Evolutionary conservation across 2,797 vertebrate species (phyloP), one percentile per base, ranked within the genome.

Genomic region (Ctenopoma multispine): DNA sequence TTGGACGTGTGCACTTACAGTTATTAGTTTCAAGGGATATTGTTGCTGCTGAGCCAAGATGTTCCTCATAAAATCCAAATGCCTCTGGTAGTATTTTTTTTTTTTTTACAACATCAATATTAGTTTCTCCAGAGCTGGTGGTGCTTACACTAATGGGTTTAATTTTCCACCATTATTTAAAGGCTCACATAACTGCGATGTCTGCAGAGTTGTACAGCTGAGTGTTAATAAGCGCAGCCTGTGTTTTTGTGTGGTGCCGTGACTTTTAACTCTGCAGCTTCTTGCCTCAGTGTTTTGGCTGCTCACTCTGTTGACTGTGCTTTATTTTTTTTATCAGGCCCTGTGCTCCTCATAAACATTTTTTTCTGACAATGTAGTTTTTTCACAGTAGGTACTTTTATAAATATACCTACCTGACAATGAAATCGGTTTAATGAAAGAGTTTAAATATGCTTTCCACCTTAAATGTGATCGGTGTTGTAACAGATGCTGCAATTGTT

Each of bases 111-210:
- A 36, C 58, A 54, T 69, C 54, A 21, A 18, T 44, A 55, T 51
- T 61, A 53, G n/a, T 53, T 64, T 64, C 63, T 73, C 49, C 47
- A 40, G 40, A 41, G 69, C 70, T 36, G 55, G 17, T 57, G 55
- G 43, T 47, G 43, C 64, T 74, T 7, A 27, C 49, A 56, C 65
- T 57, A 75, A 79, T 65, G 63, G 63, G 21, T 78, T 77, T 77
- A 17, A 80, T 81, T 85, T 76, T 74, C 75, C 78, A 60, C 7
- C n/a, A 38, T 73, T 72, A 72, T 70, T 87, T 81, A 77, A 68
- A 87, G 59, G 27, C 44, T 7, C 65, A 55, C 47, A 64, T 64
- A 77, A 76, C 62, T 54, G 48, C 49, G 38, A 53, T 23, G 15
- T 56, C 48, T 14, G 3, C 51, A 12, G 41, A 53, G 56, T 61